A percentile compares a stretch with the other conserved stretches of the same genome.
Evolutionary conservation across 1,140 invertebrate genomes (phyloP).

Genomic region (Tigriopus japonicus): DNA sequence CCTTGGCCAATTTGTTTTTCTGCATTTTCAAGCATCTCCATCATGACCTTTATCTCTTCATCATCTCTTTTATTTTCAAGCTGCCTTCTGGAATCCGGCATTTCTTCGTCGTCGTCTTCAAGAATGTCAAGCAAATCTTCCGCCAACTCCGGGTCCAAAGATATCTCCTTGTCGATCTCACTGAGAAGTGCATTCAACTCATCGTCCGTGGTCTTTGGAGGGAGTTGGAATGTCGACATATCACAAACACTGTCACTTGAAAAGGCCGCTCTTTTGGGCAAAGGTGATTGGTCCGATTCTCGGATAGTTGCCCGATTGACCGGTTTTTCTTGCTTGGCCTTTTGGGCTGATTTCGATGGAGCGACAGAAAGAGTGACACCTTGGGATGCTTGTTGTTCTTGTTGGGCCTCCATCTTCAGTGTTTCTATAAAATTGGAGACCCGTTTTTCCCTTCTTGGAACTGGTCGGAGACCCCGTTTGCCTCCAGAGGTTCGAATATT

Average conservation of each 20-base stretch:
- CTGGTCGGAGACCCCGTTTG: background rate
- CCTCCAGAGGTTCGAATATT: background rate
- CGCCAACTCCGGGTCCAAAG: background rate
- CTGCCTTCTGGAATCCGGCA: background rate
- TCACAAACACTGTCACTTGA: background rate
- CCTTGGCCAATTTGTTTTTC: background rate
- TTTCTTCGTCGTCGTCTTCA: background rate
- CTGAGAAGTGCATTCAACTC: background rate
- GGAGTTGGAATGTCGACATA: background rate
- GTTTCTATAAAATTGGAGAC: background rate
- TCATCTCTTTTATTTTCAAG: background rate
- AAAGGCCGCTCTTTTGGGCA: background rate
- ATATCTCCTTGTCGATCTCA: background rate
- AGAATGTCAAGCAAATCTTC: background rate
- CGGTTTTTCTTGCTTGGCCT: background rate
- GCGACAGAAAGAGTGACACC: too few species aligned
- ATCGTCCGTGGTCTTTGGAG: background rate
- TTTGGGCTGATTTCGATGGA: background rate
- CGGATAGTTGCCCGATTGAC: background rate
- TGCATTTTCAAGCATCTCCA: background rate
- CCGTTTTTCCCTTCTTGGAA: background rate
- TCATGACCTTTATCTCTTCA: background rate
- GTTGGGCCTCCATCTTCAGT: background rate
- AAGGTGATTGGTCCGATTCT: background rate
- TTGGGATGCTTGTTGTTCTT: background rate